A percentile compares a stretch with the other conserved stretches of the same genome.
Evolutionary conservation across 1,140 invertebrate genomes (phyloP).

Genomic region (Mactra quadrangularis): DNA sequence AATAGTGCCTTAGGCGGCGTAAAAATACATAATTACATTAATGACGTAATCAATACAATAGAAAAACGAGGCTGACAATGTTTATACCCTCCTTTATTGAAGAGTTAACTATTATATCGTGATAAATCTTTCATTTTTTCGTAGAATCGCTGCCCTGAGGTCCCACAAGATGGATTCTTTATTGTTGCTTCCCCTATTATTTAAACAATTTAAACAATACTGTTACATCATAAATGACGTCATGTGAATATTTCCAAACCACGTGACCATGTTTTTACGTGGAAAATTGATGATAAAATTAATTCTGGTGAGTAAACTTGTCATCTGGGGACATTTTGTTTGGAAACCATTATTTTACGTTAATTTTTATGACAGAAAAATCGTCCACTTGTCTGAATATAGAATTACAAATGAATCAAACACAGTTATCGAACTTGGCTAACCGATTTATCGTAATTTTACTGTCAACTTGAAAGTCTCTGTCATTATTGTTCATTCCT

Average conservation of each 20-base stretch:
- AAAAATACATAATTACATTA: background rate
- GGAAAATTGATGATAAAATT: slow-evolving; percentile 22
- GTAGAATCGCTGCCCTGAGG: background rate
- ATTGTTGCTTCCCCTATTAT: slow-evolving; percentile 20
- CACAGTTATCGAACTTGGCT: too few relatives aligned
- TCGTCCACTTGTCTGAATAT: too few relatives aligned
- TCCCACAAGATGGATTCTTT: slow-evolving; percentile 27
- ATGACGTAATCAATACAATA: slow-evolving; percentile 48
- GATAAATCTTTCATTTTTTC: slow-evolving; percentile 52
- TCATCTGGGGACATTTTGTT: slow-evolving; percentile 5
- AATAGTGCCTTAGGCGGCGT: slow-evolving; percentile 34
- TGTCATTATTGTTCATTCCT: too few relatives aligned
- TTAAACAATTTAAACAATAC: background rate
- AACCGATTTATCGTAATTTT: too few relatives aligned
- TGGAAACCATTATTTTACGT: background rate
- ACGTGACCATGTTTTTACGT: slow-evolving; percentile 2
- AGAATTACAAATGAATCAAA: too few relatives aligned
- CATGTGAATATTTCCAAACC: too few relatives aligned
- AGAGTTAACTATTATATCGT: slow-evolving; percentile 14
- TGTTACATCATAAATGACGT: background rate
- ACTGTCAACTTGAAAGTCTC: too few relatives aligned
- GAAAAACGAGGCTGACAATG: slow-evolving; percentile 1
- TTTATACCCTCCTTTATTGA: slow-evolving; percentile 22
- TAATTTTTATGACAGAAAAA: too few relatives aligned
- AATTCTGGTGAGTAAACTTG: slow-evolving; percentile 17